Percentiles rank a stretch among this genome's conserved stretches.
Evolutionary conservation across 2,888 invertebrate species (phyloP).

Genomic region (Philereme transversata): DNA sequence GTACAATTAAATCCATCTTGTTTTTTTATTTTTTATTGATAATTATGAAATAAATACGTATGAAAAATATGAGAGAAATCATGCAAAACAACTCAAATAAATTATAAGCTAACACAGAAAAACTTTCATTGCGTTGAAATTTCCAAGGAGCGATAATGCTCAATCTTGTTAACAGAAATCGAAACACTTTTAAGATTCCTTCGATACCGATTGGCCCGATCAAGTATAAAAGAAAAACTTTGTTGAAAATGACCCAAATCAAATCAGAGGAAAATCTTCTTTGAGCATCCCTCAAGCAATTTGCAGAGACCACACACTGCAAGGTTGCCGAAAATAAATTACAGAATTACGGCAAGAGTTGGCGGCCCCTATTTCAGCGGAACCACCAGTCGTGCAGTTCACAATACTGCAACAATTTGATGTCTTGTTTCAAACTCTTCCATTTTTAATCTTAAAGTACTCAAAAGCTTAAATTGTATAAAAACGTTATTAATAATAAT

Average conservation of each 20-base stretch:
- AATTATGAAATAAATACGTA: too few relatives aligned
- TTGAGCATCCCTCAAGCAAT: slow-evolving; percentile 25
- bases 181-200: slow-evolving; percentile 1
- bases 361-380: slow-evolving; percentile 29
- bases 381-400: background rate
- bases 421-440: background rate
- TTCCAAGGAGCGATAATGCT: background rate
- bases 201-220: slow-evolving; percentile 6
- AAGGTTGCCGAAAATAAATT: slow-evolving; percentile 49
- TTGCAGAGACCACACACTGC: slow-evolving; percentile 38
- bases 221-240: slow-evolving; percentile 6
- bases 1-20: too few relatives aligned
- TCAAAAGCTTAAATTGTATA: too few relatives aligned
- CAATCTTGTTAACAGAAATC: background rate
- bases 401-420: background rate
- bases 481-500: too few relatives aligned
- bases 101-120: too few relatives aligned
- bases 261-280: slow-evolving; percentile 29
- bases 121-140: too few relatives aligned
- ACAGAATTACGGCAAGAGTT: slow-evolving; percentile 35
- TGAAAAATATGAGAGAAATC: too few relatives aligned
- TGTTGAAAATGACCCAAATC: slow-evolving; percentile 21
- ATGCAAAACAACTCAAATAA: too few relatives aligned
- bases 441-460: too few relatives aligned
- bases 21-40: too few relatives aligned